Conservation (phyloP, 2,113 vertebrate species). For the Salvelinus sp. region DNA sequence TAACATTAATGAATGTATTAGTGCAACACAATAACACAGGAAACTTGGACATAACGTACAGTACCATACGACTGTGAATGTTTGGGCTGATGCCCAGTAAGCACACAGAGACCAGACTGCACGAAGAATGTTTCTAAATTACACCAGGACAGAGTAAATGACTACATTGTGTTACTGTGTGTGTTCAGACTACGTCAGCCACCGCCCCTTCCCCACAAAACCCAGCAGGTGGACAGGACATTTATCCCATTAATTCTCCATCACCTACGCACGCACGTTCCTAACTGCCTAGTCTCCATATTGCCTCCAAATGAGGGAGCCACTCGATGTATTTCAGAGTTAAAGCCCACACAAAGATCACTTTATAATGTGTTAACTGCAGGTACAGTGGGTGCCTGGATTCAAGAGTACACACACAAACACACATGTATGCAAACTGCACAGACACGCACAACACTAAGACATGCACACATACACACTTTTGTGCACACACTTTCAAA, state of each 20-base stretch:
- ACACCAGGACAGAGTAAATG: background rate
- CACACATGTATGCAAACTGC: background rate
- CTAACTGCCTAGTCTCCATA: constrained; percentile 43
- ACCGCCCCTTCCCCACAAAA: background rate
- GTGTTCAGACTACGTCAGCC: background rate
- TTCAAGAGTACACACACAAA: background rate
- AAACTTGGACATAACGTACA: background rate
- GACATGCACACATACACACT: background rate
- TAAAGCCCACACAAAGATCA: no score
- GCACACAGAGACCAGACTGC: background rate
- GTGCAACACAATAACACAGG: background rate
- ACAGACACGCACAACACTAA: background rate
- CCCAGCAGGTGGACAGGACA: constrained; percentile 45
- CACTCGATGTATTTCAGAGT: constrained; percentile 15
- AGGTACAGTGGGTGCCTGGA: background rate
- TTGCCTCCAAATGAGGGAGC: constrained; percentile 57
- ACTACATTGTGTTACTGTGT: background rate
- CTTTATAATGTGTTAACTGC: background rate
- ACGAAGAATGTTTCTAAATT: background rate
- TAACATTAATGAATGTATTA: background rate
- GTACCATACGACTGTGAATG: background rate
- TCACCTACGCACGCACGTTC: background rate
- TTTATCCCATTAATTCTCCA: constrained; percentile 27
- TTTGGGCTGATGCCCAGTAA: background rate
- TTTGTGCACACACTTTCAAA: background rate